Evolutionary conservation across 2,113 vertebrate species (phyloP), one percentile per base, ranked within the genome.

Genomic region (Pachycephala philippinensis): DNA sequence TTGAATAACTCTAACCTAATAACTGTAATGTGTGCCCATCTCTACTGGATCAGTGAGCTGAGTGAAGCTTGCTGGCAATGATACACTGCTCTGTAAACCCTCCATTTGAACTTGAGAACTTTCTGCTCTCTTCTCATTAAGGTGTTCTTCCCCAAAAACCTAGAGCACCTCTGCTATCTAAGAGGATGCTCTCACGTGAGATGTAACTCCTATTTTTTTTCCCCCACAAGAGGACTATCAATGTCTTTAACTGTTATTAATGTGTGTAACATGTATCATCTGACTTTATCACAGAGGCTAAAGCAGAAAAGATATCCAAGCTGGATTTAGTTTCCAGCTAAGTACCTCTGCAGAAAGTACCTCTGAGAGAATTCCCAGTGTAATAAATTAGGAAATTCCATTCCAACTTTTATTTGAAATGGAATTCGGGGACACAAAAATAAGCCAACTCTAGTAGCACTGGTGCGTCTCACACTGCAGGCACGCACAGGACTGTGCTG

Each of bases 401-500:
- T 56, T 70, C 39, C 26, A 54, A 31, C 31, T 82, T 65, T 63
- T 33, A 50, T 2, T 61, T 44, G 56, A 44, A 61, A 76, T 11
- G 24, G 33, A 68, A 95, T 60, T 35, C 39, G 15, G 19, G n/a
- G 33, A 54, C 20, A 39, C 6, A 57, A 50, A 52, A 47, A 65
- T 8, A 18, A 93, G 53, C 3, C 60, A 45, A 50, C 53, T 70
- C 26, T 6, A 74, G 64, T 14, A 91, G 60, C 50, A 39, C 27
- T 24, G 28, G 57, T 59, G 44, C 39, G 60, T 56, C n/a, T 71
- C 35, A 5, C 3, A 10, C 16, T 44, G 6, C 19, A 63, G 31
- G 26, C 15, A 31, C 1, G 6, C 33, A 42, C 0, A 2, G 50
- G 28, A 60, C 26, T 33, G 15, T 35, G 17, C 74, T 57, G 23